A percentile compares a stretch with the other conserved stretches of the same genome.
Conservation (phyloP, 23 tunicate species). For the Styela plicata region DNA sequence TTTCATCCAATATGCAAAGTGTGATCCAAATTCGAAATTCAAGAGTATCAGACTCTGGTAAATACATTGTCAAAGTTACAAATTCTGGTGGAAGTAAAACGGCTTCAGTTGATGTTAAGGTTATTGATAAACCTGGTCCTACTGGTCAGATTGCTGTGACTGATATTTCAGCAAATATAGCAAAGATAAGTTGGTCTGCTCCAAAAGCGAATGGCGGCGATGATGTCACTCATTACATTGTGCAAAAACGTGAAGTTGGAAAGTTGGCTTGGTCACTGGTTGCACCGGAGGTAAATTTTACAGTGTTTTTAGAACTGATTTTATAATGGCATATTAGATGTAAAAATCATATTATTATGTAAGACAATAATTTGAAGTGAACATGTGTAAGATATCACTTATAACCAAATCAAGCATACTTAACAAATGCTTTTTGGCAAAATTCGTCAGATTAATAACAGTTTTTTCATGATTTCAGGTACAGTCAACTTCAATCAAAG, state of each 20-base stretch:
- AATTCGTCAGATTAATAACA: not conserved
- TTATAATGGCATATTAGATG: not conserved
- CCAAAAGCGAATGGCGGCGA: constrained; percentile 92
- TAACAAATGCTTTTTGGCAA: not conserved
- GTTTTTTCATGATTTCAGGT: not conserved
- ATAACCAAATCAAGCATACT: not conserved
- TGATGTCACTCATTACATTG: constrained; percentile 55
- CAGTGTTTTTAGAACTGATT: not conserved
- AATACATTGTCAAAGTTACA: constrained; percentile 9
- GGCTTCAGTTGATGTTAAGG: constrained; percentile 55
- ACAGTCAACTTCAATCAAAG: constrained; percentile 28
- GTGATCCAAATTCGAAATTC: constrained; percentile 11
- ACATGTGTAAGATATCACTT: not conserved
- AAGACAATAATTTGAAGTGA: too few relatives aligned
- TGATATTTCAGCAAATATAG: constrained; percentile 61
- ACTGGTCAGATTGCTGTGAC: constrained; percentile 52
- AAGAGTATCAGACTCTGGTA: constrained; percentile 14
- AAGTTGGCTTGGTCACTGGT: constrained; percentile 78
- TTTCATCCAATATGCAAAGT: not conserved
- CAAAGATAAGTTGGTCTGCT: constrained; percentile 59
- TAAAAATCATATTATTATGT: not conserved
- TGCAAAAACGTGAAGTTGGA: constrained; percentile 83
- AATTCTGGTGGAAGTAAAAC: constrained; percentile 47
- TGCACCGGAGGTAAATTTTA: constrained; percentile 39
- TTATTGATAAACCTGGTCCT: constrained; percentile 86